A percentile compares a stretch with the other conserved stretches of the same genome.
These are phyloP conservation scores for Carposina sasakii DNA, from an alignment of 1,140 invertebrate genomes.

Conservation along the genomic window DNA sequence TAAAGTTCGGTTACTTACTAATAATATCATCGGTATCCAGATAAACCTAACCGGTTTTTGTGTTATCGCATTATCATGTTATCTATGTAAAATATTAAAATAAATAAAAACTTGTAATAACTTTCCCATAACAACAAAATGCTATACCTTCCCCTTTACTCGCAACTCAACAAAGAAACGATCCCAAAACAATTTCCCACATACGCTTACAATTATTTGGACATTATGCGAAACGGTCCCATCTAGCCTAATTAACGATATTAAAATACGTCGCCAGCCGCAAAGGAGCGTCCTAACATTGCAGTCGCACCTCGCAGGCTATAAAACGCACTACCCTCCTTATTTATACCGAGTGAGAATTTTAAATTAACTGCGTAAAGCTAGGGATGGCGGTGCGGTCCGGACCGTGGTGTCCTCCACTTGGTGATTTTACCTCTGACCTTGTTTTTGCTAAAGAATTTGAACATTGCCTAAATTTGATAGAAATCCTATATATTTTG, in stretches of 20 bases:
- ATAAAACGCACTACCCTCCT: slow-evolving; percentile 69
- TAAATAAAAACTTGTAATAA: no score
- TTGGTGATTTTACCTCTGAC: slow-evolving; percentile 22
- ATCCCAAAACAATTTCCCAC: slow-evolving; percentile 20
- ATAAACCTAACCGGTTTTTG: no score
- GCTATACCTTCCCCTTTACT: not conserved
- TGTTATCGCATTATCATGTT: no score
- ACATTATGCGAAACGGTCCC: slow-evolving; percentile 34
- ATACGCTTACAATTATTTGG: slow-evolving; percentile 27
- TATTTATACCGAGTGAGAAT: slow-evolving; percentile 68
- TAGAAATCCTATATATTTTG: no score
- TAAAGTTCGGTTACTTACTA: no score
- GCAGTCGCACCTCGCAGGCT: slow-evolving; percentile 64
- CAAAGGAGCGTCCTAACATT: slow-evolving; percentile 57
- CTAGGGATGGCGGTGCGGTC: slow-evolving; percentile 33
- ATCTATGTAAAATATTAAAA: no score
- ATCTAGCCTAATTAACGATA: slow-evolving; percentile 69
- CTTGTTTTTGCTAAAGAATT: no score
- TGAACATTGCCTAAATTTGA: no score
- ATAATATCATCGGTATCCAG: no score
- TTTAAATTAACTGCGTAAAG: slow-evolving; percentile 69
- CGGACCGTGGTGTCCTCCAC: slow-evolving; percentile 28
- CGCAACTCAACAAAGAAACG: slow-evolving; percentile 3
- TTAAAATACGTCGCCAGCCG: slow-evolving; percentile 62
- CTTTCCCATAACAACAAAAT: not conserved